Conservation (phyloP, 2,797 vertebrate species). For the Myiotriccus ornatus region DNA sequence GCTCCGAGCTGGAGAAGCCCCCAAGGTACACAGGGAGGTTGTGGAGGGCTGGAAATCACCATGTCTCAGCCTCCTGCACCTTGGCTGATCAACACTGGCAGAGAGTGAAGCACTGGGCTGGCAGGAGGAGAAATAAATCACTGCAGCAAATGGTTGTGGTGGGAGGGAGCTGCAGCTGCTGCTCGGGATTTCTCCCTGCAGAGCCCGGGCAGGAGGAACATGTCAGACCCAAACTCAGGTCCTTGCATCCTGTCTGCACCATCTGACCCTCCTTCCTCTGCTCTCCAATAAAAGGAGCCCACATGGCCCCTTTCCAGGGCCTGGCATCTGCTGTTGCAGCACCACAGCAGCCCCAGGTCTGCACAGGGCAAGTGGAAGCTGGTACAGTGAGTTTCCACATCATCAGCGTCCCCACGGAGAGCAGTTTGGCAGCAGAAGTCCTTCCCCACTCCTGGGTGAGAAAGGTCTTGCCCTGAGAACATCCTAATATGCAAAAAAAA, state of each 20-base stretch:
- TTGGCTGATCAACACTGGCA: not conserved
- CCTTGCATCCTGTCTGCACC: not conserved
- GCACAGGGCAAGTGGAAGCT: not conserved
- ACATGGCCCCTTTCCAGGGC: not conserved
- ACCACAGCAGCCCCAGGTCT: not conserved
- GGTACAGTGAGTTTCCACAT: not conserved
- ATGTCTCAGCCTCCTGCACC: not conserved
- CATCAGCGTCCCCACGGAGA: not conserved
- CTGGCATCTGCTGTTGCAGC: not conserved
- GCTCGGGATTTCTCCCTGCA: not conserved
- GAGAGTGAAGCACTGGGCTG: not conserved
- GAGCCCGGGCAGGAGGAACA: not conserved
- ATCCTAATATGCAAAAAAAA: not conserved
- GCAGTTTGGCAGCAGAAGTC: not conserved
- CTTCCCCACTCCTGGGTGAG: not conserved
- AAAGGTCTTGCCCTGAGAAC: not conserved
- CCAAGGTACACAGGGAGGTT: rapidly evolving
- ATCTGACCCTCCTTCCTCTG: not conserved
- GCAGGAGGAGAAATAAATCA: not conserved
- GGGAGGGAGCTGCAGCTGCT: not conserved
- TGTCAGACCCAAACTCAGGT: not conserved
- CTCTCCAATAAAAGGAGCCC: not conserved
- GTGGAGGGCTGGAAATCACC: not conserved
- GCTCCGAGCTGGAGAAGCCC: not conserved
- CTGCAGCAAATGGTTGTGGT: not conserved